Evolutionary conservation across 2,888 invertebrate genomes (phyloP).

Genomic region (Drosophila gaucha): DNA sequence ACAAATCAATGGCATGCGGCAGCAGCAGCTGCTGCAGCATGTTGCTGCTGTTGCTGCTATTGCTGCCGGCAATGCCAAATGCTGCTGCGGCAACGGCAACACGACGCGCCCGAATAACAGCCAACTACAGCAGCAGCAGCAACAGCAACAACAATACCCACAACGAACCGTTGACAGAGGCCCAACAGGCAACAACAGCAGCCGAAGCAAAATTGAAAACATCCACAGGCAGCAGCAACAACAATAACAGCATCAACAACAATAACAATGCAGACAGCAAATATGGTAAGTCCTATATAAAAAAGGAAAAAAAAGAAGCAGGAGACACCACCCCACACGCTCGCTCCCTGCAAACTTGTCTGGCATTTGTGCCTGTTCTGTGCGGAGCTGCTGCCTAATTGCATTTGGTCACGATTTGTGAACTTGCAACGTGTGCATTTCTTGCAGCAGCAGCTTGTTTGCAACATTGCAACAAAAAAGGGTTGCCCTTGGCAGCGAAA

Average conservation of each 20-base stretch:
- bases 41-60: constrained; percentile 45
- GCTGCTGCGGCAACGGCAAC: constrained; percentile 40
- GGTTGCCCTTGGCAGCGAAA: constrained; percentile 75
- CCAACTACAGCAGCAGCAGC: constrained; percentile 23
- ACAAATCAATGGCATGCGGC: constrained; percentile 64
- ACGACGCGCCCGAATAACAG: constrained; percentile 35
- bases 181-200: constrained; percentile 21
- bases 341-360: constrained; percentile 23
- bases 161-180: constrained; percentile 47
- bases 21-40: constrained; percentile 33
- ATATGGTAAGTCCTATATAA: constrained; percentile 73
- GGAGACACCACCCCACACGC: constrained; percentile 1
- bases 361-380: constrained; percentile 37
- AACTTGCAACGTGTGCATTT: constrained; percentile 53
- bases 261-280: constrained; percentile 64
- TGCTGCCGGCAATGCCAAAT: constrained; percentile 55
- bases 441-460: constrained; percentile 48
- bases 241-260: constrained; percentile 23
- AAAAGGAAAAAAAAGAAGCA: constrained; percentile 9
- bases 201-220: constrained; percentile 59
- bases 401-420: constrained; percentile 82
- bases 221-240: constrained; percentile 32
- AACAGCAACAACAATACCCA: constrained; percentile 30
- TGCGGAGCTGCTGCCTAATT: constrained; percentile 72
- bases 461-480: constrained; percentile 41